Evolutionary conservation across 2,888 invertebrate genomes (phyloP), one percentile per base, ranked within the genome.

Genomic region (Baccha elongata): DNA sequence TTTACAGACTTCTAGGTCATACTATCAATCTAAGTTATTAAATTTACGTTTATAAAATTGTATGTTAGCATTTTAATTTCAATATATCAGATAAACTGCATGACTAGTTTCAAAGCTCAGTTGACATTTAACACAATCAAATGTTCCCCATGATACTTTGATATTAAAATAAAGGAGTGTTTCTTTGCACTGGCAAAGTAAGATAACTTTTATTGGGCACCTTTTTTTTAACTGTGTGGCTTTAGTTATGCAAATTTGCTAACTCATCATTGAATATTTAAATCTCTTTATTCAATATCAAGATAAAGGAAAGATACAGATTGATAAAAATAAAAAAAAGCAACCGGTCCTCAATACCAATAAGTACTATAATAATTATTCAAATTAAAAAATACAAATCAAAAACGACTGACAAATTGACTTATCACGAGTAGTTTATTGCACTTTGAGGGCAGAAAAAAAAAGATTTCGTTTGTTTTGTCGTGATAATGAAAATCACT

Each of bases 351-450:
- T n/a, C 10, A 37, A 58, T 48, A 26, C 6, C 23, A 26, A 19
- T 50, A 23, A 23, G 23, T n/a, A 23, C 23, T 4, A 23, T 23
- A 23, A 23, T 23, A 23, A 23, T 4, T 26, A 72, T 72, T 62
- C 29, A 23, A 62, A 52, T 62, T 42, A 48, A 23, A 32, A 40
- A 8, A 26, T 3, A 53, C 8, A 58, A 10, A 10, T 7, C 17
- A 19, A 13, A 19, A 40, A 32, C 53, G 15, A 10, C 44, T 26
- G 10, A 35, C 23, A 69, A 60, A 50, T 71, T 62, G 42, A 62
- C 29, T 62, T 55, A 26, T 46, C 53, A 37, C 37, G 55, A 62
- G 11, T 42, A 13, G 23, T 40, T 10, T 37, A 7, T 7, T 8
- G 13, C 3, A 15, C 37, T 26, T 11, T 21, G 0, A 37, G 8